These are phyloP conservation scores for Sylvia borin DNA, from an alignment of 2,797 vertebrate species.

Conservation along the genomic window DNA sequence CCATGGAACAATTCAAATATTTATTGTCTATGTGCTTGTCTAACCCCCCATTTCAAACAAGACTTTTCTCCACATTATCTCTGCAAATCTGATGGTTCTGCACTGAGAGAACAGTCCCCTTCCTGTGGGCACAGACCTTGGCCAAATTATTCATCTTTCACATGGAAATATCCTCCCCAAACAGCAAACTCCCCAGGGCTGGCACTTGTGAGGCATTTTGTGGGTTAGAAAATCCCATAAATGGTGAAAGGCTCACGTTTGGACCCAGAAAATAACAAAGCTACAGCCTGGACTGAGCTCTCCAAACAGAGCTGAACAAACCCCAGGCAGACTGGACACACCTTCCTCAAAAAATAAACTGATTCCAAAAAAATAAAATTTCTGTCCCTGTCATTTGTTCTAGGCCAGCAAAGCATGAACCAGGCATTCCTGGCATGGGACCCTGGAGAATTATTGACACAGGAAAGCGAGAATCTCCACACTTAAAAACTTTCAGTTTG, in stretches of 20 bases:
- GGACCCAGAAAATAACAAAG: background rate
- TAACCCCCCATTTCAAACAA: background rate
- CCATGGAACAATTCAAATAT: background rate
- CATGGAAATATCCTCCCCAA: rapidly evolving
- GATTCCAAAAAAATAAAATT: background rate
- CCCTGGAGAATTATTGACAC: background rate
- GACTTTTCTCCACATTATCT: background rate
- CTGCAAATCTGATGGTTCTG: background rate
- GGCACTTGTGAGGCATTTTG: background rate
- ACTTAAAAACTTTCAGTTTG: background rate
- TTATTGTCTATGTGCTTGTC: background rate
- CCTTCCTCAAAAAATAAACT: rapidly evolving
- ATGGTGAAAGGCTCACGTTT: background rate
- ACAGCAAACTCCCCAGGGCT: background rate
- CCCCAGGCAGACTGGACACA: background rate
- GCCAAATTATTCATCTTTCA: background rate
- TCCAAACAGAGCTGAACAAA: background rate
- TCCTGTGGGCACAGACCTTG: background rate
- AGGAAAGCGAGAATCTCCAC: background rate
- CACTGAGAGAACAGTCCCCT: background rate
- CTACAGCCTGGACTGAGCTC: background rate
- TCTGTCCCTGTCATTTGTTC: background rate
- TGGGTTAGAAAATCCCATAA: background rate
- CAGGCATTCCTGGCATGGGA: background rate
- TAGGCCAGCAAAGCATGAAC: background rate